These are phyloP conservation scores for Cyclargus thomasi DNA, from an alignment of 1,140 invertebrate genomes.

Conservation along the genomic window DNA sequence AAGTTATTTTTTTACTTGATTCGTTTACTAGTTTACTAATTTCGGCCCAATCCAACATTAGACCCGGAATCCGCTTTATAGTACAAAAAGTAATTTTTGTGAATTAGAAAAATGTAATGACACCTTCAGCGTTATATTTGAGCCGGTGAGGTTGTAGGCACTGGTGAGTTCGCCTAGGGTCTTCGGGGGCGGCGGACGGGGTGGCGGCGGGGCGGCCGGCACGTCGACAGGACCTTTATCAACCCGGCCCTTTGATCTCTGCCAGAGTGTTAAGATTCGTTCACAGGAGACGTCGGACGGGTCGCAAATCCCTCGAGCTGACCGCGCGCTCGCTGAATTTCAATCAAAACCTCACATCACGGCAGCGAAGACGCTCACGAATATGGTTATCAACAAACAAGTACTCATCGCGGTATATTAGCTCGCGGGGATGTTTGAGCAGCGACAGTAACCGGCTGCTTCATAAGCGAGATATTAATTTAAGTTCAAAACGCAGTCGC, in stretches of 20 bases:
- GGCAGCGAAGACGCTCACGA: not conserved
- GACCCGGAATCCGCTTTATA: too few relatives aligned
- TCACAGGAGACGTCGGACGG: not conserved
- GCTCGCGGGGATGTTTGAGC: not conserved
- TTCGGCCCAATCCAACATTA: too few relatives aligned
- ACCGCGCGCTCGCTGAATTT: not conserved
- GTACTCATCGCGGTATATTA: not conserved
- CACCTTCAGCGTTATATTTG: too few relatives aligned
- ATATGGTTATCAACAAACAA: not conserved
- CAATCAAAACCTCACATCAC: not conserved
- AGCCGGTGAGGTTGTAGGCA: too few relatives aligned
- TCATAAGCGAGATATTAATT: slow-evolving; percentile 11
- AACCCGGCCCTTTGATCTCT: not conserved
- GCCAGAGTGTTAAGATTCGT: not conserved
- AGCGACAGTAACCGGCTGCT: not conserved
- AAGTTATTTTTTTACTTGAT: too few relatives aligned
- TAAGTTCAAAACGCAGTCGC: slow-evolving; percentile 11
- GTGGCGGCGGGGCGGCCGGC: too few relatives aligned
- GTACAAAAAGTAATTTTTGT: too few relatives aligned
- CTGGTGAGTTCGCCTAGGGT: not conserved
- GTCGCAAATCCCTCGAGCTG: not conserved
- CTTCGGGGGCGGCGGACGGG: too few relatives aligned
- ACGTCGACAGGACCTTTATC: not conserved
- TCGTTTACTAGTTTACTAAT: too few relatives aligned
- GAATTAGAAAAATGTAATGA: too few relatives aligned